Evolutionary conservation across 2,797 vertebrate genomes (phyloP).

Genomic region (Furcifer pardalis): DNA sequence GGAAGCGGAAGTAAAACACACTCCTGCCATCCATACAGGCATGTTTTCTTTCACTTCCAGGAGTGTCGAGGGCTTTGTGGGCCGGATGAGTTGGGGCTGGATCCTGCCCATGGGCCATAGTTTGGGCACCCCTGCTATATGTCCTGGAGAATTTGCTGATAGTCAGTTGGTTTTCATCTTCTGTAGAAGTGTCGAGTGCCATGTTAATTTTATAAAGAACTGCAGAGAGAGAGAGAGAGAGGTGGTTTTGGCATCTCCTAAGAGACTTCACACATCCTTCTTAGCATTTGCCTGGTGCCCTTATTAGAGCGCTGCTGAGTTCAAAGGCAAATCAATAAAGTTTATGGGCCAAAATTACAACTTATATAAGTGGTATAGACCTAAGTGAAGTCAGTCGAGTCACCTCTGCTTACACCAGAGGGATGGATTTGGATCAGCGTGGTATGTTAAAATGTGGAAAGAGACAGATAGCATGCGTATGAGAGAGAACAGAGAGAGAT

Average conservation of each 20-base stretch:
- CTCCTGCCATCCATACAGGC: too few species aligned
- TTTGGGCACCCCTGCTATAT: too few species aligned
- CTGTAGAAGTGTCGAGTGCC: not conserved
- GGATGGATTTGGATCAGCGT: conserved; percentile 34
- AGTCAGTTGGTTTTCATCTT: not conserved
- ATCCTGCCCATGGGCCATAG: too few species aligned
- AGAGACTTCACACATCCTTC: not conserved
- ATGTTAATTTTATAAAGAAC: conserved; percentile 6
- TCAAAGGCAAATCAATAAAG: conserved; percentile 66
- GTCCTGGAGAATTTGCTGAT: too few species aligned
- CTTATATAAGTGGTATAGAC: conserved; percentile 32
- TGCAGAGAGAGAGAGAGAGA: not conserved
- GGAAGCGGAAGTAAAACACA: too few species aligned
- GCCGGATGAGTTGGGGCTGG: too few species aligned
- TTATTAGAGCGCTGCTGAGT: conserved; percentile 52
- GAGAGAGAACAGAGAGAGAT: conserved; percentile 28
- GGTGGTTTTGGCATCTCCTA: conserved; percentile 6
- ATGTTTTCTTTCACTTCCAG: too few species aligned
- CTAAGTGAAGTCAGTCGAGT: conserved; percentile 44
- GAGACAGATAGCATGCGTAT: conserved; percentile 7
- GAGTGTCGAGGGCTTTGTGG: too few species aligned
- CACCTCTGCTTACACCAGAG: conserved; percentile 32
- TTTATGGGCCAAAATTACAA: conserved; percentile 43
- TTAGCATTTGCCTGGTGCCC: conserved; percentile 22
- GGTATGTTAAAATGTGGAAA: conserved; percentile 22